These are phyloP conservation scores for Reticulitermes lucifugus DNA, from an alignment of 2,888 invertebrate genomes.

Conservation along the genomic window DNA sequence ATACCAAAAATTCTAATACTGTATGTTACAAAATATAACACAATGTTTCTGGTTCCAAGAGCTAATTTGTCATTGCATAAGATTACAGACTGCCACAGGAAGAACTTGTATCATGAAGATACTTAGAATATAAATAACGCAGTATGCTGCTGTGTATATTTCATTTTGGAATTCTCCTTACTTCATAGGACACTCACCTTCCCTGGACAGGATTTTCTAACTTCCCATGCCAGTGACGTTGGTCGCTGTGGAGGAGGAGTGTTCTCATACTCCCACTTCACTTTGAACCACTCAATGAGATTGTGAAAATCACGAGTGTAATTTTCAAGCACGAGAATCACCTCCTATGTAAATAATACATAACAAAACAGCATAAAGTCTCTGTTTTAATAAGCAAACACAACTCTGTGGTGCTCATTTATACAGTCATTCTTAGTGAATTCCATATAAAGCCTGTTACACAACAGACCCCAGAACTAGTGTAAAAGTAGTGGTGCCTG, in stretches of 20 bases:
- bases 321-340: conserved; percentile 92
- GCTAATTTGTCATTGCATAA: no score
- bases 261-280: conserved; percentile 94
- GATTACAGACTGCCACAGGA: background rate
- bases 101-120: background rate
- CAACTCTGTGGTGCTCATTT: no score
- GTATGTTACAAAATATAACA: no score
- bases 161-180: no score
- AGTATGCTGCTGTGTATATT: no score
- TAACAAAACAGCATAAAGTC: background rate
- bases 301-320: conserved; percentile 95
- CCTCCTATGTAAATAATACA: conserved; percentile 74
- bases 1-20: no score
- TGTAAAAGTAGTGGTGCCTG: no score
- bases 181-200: conserved; percentile 32
- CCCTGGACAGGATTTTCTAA: conserved; percentile 84
- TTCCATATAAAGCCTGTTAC: no score
- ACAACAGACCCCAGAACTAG: no score
- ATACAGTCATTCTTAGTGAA: no score
- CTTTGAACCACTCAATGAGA: conserved; percentile 91
- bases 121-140: background rate
- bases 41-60: no score
- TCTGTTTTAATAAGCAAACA: no score
- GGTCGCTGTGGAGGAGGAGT: conserved; percentile 87
- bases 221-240: conserved; percentile 94